phyloP scores from a whole-genome alignment of 2,888 invertebrate species.

The Bruchidius siliquastri region DNA sequence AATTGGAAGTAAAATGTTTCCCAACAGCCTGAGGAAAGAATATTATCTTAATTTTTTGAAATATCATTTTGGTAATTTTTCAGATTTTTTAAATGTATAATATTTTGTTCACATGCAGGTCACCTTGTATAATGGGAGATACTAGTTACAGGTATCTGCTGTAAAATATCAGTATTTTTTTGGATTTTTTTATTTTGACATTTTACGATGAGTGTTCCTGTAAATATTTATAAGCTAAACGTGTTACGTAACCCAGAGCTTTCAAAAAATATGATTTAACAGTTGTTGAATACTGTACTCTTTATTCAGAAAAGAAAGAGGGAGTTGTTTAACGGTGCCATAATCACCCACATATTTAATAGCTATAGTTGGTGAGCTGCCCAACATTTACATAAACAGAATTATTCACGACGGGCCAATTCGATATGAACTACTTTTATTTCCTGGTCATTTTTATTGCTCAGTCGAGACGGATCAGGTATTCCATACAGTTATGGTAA shows the following conservation, averaged over 20 bases:
- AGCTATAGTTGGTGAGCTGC: slow-evolving; percentile 20
- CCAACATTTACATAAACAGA: not conserved
- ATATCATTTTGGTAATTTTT: too few relatives aligned
- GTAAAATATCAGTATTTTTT: slow-evolving; percentile 34
- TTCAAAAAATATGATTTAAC: slow-evolving; percentile 32
- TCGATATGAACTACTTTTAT: too few relatives aligned
- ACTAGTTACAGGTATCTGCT: slow-evolving; percentile 10
- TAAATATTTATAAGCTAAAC: slow-evolving; percentile 28
- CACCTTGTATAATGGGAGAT: not conserved
- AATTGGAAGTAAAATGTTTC: too few relatives aligned
- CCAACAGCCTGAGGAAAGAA: too few relatives aligned
- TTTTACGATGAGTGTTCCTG: slow-evolving; percentile 25
- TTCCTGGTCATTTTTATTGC: too few relatives aligned
- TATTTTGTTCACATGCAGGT: not conserved
- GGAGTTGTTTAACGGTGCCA: slow-evolving; percentile 33
- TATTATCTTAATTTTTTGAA: too few relatives aligned
- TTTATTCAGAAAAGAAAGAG: not conserved
- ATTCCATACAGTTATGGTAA: too few relatives aligned
- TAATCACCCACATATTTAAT: slow-evolving; percentile 32
- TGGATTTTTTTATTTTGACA: slow-evolving; percentile 9
- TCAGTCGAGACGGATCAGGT: too few relatives aligned
- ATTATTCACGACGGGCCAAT: not conserved
- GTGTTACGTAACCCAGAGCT: slow-evolving; percentile 27
- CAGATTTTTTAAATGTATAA: not conserved
- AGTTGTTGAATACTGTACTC: slow-evolving; percentile 19